Evolutionary conservation across 2,888 invertebrate genomes (phyloP), one percentile per base, ranked within the genome.

Genomic region (Drosophila buzzatii): DNA sequence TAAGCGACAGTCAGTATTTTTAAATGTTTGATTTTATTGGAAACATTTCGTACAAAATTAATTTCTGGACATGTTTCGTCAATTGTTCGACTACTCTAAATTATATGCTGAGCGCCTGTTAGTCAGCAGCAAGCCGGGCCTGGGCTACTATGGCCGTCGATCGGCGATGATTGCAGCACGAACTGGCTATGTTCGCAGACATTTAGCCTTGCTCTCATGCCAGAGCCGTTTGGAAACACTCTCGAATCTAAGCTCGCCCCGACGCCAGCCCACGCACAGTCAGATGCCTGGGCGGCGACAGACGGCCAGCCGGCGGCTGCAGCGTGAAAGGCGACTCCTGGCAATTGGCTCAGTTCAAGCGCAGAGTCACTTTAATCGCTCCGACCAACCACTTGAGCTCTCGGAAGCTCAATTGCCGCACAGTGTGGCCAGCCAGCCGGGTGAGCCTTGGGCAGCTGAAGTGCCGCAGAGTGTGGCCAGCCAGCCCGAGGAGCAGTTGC

Each of bases 31-130:
- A 10, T 10, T 35, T 8, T 27, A 45, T 27, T 44, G 18, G 7
- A 10, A 33, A 74, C 10, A 16, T 16, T 14, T 18, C 18, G 18
- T 14, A n/a, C 35, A 2, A 76, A 74, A 76, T 61, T 74, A 20
- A 20, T 5, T 37, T 41, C 16, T 14, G 49, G 41, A 16, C 23
- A 74, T 74, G 74, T 59, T 61, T 58, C 58, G 49, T 39, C 57
- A 18, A 23, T 45, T 70, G 5, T 31, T 12, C 0, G 35, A 14
- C 31, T 12, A 2, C 12, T 51, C 49, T 0, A 51, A 51, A 51
- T 33, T 33, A 12, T 51, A 18, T 33, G 49, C 31, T 7, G 49
- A 23, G 31, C 33, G 49, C n/a, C 49, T 23, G 12, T 47, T 27
- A 45, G 37, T 31, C 23, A 16, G 23, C 52, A 42, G 23, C 53